These are phyloP conservation scores for Ageneiosus marmoratus DNA, from an alignment of 2,113 vertebrate genomes.

Conservation along the genomic window DNA sequence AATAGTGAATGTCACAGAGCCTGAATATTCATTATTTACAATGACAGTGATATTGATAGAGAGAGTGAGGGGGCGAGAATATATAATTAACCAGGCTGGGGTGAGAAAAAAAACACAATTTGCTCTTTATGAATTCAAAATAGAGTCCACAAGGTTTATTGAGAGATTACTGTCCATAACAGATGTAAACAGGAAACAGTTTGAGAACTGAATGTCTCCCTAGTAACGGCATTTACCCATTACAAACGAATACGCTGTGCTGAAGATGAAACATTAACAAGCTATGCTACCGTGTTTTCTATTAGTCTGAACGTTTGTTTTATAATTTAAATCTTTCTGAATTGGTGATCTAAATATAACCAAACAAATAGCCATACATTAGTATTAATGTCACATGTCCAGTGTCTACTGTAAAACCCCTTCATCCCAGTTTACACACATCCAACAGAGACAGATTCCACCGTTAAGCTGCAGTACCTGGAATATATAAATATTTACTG, in stretches of 20 bases:
- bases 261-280: slow-evolving; percentile 64
- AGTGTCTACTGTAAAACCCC: slow-evolving; percentile 54
- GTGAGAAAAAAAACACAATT: background rate
- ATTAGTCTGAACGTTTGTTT: slow-evolving; percentile 63
- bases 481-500: slow-evolving; percentile 46
- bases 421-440: slow-evolving; percentile 50
- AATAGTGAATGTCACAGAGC: slow-evolving; percentile 6
- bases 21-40: slow-evolving; percentile 41
- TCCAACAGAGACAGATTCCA: slow-evolving; percentile 38
- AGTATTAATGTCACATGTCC: slow-evolving; percentile 76
- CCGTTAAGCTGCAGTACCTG: slow-evolving; percentile 40
- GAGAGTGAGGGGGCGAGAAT: background rate
- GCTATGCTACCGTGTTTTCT: slow-evolving; percentile 72
- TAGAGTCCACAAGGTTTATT: slow-evolving; percentile 64
- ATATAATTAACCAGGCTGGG: background rate
- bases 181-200: slow-evolving; percentile 72
- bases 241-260: slow-evolving; percentile 18
- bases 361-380: slow-evolving; percentile 67
- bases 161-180: slow-evolving; percentile 64
- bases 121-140: slow-evolving; percentile 30
- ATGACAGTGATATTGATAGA: slow-evolving; percentile 11
- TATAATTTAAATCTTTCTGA: slow-evolving; percentile 58
- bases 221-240: slow-evolving; percentile 5
- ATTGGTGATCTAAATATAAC: slow-evolving; percentile 69
- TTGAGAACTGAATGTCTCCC: slow-evolving; percentile 26